Percentiles rank a stretch among this genome's conserved stretches.
These are phyloP conservation scores for Rhagium mordax DNA, from an alignment of 2,888 invertebrate species.

Conservation along the genomic window DNA sequence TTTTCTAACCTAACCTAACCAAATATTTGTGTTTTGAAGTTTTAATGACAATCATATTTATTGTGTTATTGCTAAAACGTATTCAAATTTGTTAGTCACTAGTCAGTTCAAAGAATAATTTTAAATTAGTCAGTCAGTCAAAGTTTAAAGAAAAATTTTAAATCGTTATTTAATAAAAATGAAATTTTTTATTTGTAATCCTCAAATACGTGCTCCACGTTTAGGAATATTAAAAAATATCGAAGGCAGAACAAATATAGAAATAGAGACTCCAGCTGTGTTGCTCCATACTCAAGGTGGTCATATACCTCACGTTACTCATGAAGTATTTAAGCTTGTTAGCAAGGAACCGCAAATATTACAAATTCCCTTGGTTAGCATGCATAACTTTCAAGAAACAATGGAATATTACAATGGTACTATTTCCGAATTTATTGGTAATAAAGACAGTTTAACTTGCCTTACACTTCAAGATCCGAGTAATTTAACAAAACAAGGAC, in stretches of 20 bases:
- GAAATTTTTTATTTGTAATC: constrained; percentile 80
- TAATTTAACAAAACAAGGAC: constrained; percentile 77
- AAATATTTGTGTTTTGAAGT: background rate
- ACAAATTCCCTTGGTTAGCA: constrained; percentile 82
- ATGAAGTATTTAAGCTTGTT: constrained; percentile 81
- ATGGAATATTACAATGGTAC: constrained; percentile 77
- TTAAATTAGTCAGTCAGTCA: background rate
- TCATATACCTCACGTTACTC: constrained; percentile 86
- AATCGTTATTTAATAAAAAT: constrained; percentile 70
- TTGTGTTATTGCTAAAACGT: background rate
- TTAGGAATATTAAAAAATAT: constrained; percentile 78
- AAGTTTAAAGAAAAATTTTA: too few relatives aligned
- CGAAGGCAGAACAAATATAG: constrained; percentile 72
- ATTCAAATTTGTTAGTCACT: background rate
- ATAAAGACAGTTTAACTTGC: constrained; percentile 71
- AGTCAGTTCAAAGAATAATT: background rate
- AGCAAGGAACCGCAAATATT: constrained; percentile 76
- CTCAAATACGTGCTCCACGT: constrained; percentile 77
- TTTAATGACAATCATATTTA: background rate
- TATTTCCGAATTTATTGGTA: constrained; percentile 79
- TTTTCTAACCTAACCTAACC: too few relatives aligned
- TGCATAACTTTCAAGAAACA: constrained; percentile 74
- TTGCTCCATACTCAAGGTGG: constrained; percentile 87
- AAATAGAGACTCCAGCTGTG: constrained; percentile 82
- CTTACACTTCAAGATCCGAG: constrained; percentile 81